Percentiles rank a stretch among this genome's conserved stretches.
Conservation (phyloP, 1,140 invertebrate species). For the Odontomachus brunneus region DNA sequence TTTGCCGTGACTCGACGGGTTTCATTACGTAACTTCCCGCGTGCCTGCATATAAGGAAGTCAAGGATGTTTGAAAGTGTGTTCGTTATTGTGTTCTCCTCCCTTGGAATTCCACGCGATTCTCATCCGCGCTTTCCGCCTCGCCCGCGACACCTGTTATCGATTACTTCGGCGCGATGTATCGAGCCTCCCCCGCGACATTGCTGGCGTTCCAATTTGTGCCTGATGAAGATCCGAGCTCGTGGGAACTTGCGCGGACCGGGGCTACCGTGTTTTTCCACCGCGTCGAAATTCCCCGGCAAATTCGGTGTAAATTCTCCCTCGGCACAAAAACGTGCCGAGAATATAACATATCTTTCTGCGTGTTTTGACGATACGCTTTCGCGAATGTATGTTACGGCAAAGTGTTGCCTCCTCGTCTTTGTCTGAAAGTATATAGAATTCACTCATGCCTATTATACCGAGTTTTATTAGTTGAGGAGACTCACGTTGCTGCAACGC, state of each 20-base stretch:
- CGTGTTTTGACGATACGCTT: too few relatives aligned
- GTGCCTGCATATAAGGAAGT: slow-evolving; percentile 74
- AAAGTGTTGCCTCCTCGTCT: too few relatives aligned
- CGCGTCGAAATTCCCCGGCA: not conserved
- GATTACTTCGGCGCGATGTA: slow-evolving; percentile 30
- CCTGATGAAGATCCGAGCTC: not conserved
- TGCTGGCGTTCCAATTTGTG: not conserved
- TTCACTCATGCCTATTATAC: slow-evolving; percentile 12
- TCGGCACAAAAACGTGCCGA: too few relatives aligned
- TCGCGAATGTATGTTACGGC: too few relatives aligned
- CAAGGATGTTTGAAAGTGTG: slow-evolving; percentile 75
- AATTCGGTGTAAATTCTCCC: not conserved
- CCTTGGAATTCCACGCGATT: slow-evolving; percentile 70
- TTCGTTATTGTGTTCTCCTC: slow-evolving; percentile 70
- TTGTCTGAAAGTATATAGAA: slow-evolving; percentile 2
- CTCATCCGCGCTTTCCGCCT: slow-evolving; percentile 50
- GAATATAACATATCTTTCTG: too few relatives aligned
- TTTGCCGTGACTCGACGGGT: slow-evolving; percentile 65
- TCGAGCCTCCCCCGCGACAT: slow-evolving; percentile 16
- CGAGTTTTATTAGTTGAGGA: slow-evolving; percentile 54
- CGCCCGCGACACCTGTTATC: slow-evolving; percentile 43
- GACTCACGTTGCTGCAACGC: slow-evolving; percentile 40
- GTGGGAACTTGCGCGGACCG: not conserved
- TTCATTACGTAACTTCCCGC: slow-evolving; percentile 74
- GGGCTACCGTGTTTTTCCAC: not conserved